Evolutionary conservation across 1,140 invertebrate genomes (phyloP).

Genomic region (Pseudomyrmex pallidus): DNA sequence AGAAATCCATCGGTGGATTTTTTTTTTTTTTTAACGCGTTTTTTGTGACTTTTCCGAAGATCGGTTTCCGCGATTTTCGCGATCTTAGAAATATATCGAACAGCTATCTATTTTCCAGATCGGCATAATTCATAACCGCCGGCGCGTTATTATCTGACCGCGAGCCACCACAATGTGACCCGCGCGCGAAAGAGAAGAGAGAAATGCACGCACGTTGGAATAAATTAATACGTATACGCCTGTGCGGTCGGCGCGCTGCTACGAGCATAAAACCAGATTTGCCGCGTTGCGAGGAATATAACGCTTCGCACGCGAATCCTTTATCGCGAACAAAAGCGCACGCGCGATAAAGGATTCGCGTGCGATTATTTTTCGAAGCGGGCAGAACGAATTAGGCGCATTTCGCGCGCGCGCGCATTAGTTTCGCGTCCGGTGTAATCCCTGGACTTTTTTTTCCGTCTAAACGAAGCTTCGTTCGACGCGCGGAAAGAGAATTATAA

Average conservation of each 20-base stretch:
- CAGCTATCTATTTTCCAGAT: background rate
- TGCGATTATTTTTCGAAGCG: constrained; percentile 5
- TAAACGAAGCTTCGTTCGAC: too few relatives aligned
- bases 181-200: background rate
- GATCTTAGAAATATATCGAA: background rate
- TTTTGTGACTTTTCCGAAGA: too few relatives aligned
- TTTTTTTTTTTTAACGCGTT: too few relatives aligned
- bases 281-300: constrained; percentile 19
- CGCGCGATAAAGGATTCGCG: background rate
- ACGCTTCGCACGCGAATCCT: background rate
- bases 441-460: background rate
- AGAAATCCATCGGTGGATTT: too few relatives aligned
- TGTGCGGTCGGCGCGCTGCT: constrained; percentile 1
- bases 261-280: constrained; percentile 46
- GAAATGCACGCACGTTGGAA: background rate
- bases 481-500: background rate
- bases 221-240: constrained; percentile 30
- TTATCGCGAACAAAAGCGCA: background rate
- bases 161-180: constrained; percentile 8
- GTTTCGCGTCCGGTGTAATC: constrained; percentile 8
- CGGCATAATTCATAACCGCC: constrained; percentile 18
- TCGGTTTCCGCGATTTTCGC: background rate
- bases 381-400: constrained; percentile 13
- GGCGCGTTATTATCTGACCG: constrained; percentile 33
- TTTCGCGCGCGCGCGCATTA: background rate